Percentiles rank a stretch among this genome's conserved stretches.
Evolutionary conservation across 92 coral and sea anemone species (phyloP).

Genomic region (Meandrina meandrites): DNA sequence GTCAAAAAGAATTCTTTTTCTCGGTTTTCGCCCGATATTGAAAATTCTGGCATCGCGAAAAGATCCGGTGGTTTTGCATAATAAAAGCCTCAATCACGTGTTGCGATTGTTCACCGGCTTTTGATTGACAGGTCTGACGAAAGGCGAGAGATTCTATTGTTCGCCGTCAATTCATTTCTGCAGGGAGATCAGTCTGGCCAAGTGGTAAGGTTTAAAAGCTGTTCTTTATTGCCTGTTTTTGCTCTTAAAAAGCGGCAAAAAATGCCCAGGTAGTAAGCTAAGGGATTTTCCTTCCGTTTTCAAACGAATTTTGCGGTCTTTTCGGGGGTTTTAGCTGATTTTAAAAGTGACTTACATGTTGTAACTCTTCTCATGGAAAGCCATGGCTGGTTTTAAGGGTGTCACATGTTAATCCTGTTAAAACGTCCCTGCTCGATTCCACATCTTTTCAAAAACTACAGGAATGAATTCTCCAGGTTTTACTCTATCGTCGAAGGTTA

Average conservation of each 20-base stretch:
- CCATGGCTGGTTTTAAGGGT: slow-evolving; percentile 40
- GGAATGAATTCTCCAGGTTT: slow-evolving; percentile 3
- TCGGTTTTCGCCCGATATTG: slow-evolving; percentile 56
- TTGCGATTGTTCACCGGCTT: slow-evolving; percentile 68
- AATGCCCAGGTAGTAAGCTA: slow-evolving; percentile 13
- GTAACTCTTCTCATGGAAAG: slow-evolving; percentile 36
- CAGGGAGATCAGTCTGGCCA: slow-evolving; percentile 68
- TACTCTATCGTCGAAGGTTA: background rate
- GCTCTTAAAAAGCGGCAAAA: slow-evolving; percentile 25
- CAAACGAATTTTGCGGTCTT: slow-evolving; percentile 49
- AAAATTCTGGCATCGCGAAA: slow-evolving; percentile 62
- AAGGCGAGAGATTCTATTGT: slow-evolving; percentile 77
- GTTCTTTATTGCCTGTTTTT: slow-evolving; percentile 57
- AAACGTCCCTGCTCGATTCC: slow-evolving; percentile 28
- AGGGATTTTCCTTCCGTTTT: slow-evolving; percentile 37
- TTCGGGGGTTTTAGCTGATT: slow-evolving; percentile 44
- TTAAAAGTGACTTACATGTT: slow-evolving; percentile 42
- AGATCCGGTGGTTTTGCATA: slow-evolving; percentile 91
- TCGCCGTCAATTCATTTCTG: slow-evolving; percentile 81
- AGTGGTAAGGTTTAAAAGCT: slow-evolving; percentile 85
- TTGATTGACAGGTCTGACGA: slow-evolving; percentile 90
- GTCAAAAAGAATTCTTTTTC: slow-evolving; percentile 51
- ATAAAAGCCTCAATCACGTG: slow-evolving; percentile 78
- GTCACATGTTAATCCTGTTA: slow-evolving; percentile 43
- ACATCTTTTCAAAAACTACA: slow-evolving; percentile 16